Conservation (phyloP, 2,888 invertebrate genomes). For the Mesorhabditis spiculigera region DNA sequence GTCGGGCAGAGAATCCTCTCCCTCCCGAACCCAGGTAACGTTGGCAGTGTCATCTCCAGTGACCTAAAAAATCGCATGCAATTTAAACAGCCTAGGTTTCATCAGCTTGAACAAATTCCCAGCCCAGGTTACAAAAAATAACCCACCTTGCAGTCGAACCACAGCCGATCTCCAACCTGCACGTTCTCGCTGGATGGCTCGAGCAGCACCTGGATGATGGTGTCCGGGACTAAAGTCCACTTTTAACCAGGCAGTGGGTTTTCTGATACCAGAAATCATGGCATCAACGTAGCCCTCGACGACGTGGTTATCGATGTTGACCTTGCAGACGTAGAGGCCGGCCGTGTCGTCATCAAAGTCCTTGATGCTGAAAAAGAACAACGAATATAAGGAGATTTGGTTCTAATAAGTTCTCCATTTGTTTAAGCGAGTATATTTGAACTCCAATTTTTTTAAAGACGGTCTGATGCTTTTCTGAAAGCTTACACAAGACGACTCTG, state of each 20-base stretch:
- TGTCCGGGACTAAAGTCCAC: slow-evolving; percentile 50
- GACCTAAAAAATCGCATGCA: slow-evolving; percentile 26
- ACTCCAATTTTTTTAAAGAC: background rate
- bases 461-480: background rate
- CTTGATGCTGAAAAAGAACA: slow-evolving; percentile 42
- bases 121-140: too few species aligned
- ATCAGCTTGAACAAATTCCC: background rate
- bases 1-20: slow-evolving; percentile 58
- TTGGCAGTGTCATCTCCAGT: slow-evolving; percentile 63
- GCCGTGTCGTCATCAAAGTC: slow-evolving; percentile 67
- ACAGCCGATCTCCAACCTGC: slow-evolving; percentile 68
- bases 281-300: slow-evolving; percentile 65
- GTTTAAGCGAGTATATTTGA: background rate
- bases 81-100: background rate
- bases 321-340: slow-evolving; percentile 74
- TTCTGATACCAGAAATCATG: slow-evolving; percentile 47
- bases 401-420: background rate
- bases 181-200: slow-evolving; percentile 63
- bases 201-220: slow-evolving; percentile 55
- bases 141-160: slow-evolving; percentile 68
- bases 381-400: background rate
- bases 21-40: slow-evolving; percentile 68
- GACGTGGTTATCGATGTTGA: slow-evolving; percentile 63
- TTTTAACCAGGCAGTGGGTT: background rate
- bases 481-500: slow-evolving; percentile 49